Evolutionary conservation across 2,797 vertebrate species (phyloP), one percentile per base, ranked within the genome.

Genomic region (Spinibarbus caldwelli): DNA sequence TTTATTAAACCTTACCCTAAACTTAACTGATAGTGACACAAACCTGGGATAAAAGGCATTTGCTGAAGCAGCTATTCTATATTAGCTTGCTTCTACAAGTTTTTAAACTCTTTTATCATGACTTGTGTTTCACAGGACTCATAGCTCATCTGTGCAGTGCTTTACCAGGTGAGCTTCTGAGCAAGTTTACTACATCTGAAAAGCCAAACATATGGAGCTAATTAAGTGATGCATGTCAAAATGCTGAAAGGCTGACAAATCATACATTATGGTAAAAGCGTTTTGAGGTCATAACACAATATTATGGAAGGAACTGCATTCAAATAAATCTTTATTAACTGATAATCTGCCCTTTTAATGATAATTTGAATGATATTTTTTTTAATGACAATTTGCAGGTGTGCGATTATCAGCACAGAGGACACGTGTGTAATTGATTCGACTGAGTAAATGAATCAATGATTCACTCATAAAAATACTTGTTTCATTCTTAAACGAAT

Each of bases 181-280:
- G 70, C 70, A 72, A 47, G 43, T 72, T 77, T n/a, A 76, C 73
- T 15, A 36, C 73, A 26, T 77, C 3, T 38, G 21, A 38, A 77
- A 57, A 57, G 2, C 23, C 21, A 26, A 15, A n/a, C 12, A 57
- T 54, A 77, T 9, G 11, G 12, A n/a, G 47, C 31, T 76, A 10
- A 29, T 76, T 36, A 76, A 52, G 21, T n/a, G n/a, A n/a, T n/a
- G n/a, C 73, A 76, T 23, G 11, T 54, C 31, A 15, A 15, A 34
- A 75, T 49, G 8, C 5, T 29, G 59, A 29, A 6, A 64, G 31
- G 54, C 26, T 31, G 59, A 64, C 59, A 47, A 21, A 34, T 31
- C 45, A 75, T 19, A 45, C 29, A 75, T 11, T 52, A 3, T 52
- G 29, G 5, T 52, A 52, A 52, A 73, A 10, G 15, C 5, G 2